Conservation (phyloP, 2,113 vertebrate genomes). For the Callipepla californica region DNA sequence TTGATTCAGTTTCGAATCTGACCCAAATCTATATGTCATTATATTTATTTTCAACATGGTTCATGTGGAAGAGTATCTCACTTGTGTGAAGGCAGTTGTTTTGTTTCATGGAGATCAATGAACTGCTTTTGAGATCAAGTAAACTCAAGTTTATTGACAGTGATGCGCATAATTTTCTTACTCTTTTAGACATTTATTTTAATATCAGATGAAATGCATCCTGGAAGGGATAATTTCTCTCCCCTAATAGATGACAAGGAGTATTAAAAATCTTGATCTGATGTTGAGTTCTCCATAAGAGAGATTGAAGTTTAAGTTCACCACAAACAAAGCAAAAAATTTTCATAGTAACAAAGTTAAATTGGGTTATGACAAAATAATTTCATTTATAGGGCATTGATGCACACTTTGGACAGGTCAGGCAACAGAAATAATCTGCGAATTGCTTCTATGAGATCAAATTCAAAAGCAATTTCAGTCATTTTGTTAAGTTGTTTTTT, state of each 20-base stretch:
- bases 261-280: neutral
- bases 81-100: fast-evolving
- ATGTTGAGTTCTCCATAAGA: neutral
- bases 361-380: neutral
- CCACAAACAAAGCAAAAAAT: neutral
- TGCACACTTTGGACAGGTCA: neutral
- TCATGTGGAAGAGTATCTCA: fast-evolving
- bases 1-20: neutral
- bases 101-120: neutral
- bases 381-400: conserved; percentile 24
- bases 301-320: neutral
- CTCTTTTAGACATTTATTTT: no score
- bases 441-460: neutral
- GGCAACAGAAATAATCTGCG: conserved; percentile 28
- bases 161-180: neutral
- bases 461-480: neutral
- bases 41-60: neutral
- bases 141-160: neutral
- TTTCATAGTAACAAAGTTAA: conserved; percentile 2
- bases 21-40: neutral
- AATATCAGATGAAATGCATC: neutral
- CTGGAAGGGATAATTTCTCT: neutral
- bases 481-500: neutral
- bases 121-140: neutral
- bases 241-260: neutral